A percentile compares a stretch with the other conserved stretches of the same genome.
phyloP scores from a whole-genome alignment of 53 echinoderm and acorn worm genomes.

The Zoroaster sp. region DNA sequence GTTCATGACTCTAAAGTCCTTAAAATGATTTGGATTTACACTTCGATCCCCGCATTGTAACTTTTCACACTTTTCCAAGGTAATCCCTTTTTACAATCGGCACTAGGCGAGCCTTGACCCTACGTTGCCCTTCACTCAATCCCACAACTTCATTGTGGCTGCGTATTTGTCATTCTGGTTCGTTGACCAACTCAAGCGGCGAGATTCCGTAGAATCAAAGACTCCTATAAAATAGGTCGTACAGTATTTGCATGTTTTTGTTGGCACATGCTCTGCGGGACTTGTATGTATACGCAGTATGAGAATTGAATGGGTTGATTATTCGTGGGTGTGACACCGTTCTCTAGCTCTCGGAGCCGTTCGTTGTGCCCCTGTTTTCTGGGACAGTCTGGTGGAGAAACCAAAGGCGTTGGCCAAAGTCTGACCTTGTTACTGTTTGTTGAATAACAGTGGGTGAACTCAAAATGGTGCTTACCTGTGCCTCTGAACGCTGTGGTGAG shows the following conservation, averaged over 20 bases:
- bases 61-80: slow-evolving; percentile 4
- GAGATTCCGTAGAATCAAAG: neutral
- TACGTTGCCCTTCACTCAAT: neutral
- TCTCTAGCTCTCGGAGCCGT: neutral
- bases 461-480: slow-evolving; percentile 8
- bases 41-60: neutral
- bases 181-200: slow-evolving; percentile 18
- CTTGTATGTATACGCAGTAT: neutral
- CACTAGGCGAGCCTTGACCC: neutral
- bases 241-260: neutral
- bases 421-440: neutral
- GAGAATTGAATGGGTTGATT: neutral
- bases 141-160: neutral
- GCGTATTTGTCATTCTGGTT: slow-evolving; percentile 2
- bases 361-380: neutral
- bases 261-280: neutral
- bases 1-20: neutral
- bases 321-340: neutral
- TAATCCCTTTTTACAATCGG: slow-evolving; percentile 17
- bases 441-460: neutral
- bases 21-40: neutral
- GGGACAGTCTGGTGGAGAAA: neutral
- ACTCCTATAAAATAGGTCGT: neutral
- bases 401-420: slow-evolving; percentile 7
- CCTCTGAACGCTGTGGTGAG: neutral